Conservation (phyloP, 37 sponge, comb jelly and placozoan genomes). For the Aplysina aerophoba region DNA sequence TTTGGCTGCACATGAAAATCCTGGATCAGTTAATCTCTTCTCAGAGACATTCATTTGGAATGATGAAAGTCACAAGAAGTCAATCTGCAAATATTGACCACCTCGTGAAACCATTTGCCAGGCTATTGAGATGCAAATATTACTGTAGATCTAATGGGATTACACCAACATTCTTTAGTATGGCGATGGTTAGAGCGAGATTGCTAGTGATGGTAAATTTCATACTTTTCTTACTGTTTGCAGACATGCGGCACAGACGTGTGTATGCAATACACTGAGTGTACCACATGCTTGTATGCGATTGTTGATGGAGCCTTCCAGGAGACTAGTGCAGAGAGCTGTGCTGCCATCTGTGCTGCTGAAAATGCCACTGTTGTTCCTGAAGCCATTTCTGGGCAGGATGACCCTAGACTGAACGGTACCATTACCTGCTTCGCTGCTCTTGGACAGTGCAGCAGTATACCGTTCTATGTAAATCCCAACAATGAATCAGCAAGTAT, state of each 20-base stretch:
- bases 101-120: background rate
- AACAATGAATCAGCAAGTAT: background rate
- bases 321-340: background rate
- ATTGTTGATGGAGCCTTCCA: background rate
- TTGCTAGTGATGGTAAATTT: too few relatives aligned
- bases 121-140: too few relatives aligned
- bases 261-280: background rate
- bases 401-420: background rate
- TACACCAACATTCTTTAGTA: too few relatives aligned
- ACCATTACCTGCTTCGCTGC: background rate
- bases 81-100: background rate
- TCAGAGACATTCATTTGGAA: too few relatives aligned
- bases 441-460: background rate
- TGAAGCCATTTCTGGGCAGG: background rate
- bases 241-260: constrained; percentile 1
- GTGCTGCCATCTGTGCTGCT: background rate
- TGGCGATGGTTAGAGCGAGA: too few relatives aligned
- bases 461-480: background rate
- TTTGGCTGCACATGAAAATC: too few relatives aligned
- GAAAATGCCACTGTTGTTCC: background rate
- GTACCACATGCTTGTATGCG: background rate
- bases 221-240: background rate
- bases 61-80: background rate
- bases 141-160: too few relatives aligned
- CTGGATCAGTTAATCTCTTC: too few relatives aligned